Percentiles rank a stretch among this genome's conserved stretches.
phyloP scores from a whole-genome alignment of 2,888 invertebrate genomes.

The Aethes cnicana region DNA sequence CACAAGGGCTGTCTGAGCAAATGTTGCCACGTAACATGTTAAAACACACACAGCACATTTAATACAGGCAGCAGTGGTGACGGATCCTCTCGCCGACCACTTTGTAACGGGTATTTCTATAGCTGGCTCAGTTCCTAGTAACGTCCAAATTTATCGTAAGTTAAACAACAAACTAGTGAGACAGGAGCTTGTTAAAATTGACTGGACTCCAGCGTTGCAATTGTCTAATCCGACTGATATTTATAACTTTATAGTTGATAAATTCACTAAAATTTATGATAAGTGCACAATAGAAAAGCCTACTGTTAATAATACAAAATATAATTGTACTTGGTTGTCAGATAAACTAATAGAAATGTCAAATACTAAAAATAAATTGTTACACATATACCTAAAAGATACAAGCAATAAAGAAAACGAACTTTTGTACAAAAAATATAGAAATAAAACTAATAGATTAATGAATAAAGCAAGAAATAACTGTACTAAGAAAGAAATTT shows the following conservation, averaged over 20 bases:
- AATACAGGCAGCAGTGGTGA: background rate
- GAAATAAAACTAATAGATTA: background rate
- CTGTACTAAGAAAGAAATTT: background rate
- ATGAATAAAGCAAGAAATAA: background rate
- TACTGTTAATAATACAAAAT: background rate
- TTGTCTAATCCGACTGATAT: background rate
- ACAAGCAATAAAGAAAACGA: background rate
- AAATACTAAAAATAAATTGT: background rate
- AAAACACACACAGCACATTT: too few species aligned
- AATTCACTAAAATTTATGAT: background rate
- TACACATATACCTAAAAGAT: background rate
- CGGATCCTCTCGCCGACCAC: background rate
- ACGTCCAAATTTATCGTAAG: background rate
- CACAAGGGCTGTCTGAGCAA: too few species aligned
- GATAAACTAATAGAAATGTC: conserved; percentile 1
- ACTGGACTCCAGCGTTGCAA: background rate
- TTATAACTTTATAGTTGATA: background rate
- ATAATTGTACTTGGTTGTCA: background rate
- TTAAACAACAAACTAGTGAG: background rate
- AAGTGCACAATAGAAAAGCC: background rate
- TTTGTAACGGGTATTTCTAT: background rate
- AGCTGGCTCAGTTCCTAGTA: background rate
- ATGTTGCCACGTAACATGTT: too few species aligned
- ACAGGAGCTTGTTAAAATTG: conserved; percentile 1
- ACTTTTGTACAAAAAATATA: too few species aligned